Conservation (phyloP, 2,888 invertebrate genomes). For the Philonicus albiceps region DNA sequence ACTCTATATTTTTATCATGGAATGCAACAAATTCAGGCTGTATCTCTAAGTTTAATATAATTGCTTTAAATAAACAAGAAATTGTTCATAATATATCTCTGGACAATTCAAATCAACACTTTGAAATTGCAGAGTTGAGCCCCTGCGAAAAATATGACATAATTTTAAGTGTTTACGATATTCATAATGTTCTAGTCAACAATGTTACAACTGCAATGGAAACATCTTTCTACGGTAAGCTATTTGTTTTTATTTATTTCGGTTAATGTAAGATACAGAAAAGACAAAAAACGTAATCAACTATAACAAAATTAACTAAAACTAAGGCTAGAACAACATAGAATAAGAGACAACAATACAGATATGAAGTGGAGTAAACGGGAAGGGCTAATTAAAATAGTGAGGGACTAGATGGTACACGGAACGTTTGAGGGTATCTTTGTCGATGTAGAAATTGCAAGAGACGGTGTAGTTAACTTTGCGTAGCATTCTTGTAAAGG, state of each 20-base stretch:
- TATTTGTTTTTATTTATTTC: background rate
- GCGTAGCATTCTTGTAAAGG: no score
- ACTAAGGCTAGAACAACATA: no score
- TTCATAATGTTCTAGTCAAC: background rate
- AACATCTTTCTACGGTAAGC: conserved; percentile 30
- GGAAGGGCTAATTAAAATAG: no score
- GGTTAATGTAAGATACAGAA: no score
- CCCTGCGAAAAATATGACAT: conserved; percentile 7
- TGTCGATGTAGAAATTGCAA: no score
- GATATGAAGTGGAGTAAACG: no score
- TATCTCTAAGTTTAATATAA: conserved; percentile 3
- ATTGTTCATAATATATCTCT: background rate
- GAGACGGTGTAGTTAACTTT: no score
- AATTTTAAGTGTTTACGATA: background rate
- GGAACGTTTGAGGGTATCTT: no score
- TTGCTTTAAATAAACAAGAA: background rate
- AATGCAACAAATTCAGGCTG: background rate
- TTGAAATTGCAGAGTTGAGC: background rate
- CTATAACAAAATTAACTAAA: no score
- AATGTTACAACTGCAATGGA: background rate
- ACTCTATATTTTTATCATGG: conserved; percentile 13
- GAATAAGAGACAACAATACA: no score
- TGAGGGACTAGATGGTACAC: no score
- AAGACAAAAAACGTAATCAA: no score
- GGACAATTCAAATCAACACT: background rate